Conservation (phyloP, 2,888 invertebrate genomes). For the Trichogramma evanescens region DNA sequence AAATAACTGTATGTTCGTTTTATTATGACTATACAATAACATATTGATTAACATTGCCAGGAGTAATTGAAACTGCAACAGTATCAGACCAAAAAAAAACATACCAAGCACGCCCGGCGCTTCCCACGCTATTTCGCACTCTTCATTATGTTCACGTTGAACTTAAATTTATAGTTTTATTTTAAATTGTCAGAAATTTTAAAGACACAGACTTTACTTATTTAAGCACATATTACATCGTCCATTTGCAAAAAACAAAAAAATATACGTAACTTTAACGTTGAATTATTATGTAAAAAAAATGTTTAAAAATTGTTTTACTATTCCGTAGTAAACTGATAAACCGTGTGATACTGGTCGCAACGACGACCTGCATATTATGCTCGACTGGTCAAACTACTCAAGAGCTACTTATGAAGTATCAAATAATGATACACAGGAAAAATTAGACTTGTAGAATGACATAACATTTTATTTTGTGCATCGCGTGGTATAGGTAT, state of each 20-base stretch:
- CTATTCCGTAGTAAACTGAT: constrained; percentile 10
- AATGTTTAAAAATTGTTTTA: not conserved
- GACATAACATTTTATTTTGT: constrained; percentile 19
- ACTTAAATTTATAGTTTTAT: not conserved
- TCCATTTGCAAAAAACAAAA: constrained; percentile 1
- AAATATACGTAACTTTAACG: constrained; percentile 1
- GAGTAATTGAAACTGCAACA: constrained; percentile 27
- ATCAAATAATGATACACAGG: constrained; percentile 41
- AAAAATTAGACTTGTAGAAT: constrained; percentile 32
- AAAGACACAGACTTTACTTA: constrained; percentile 8
- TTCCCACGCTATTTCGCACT: not conserved
- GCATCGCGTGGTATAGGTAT: constrained; percentile 18
- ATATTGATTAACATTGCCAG: constrained; percentile 33
- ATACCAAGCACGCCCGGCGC: constrained; percentile 4
- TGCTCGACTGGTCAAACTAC: constrained; percentile 35
- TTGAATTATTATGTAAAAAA: constrained; percentile 5
- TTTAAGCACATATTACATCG: constrained; percentile 11
- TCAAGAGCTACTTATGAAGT: constrained; percentile 40
- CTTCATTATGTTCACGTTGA: not conserved
- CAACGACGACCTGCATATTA: constrained; percentile 38
- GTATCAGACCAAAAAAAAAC: constrained; percentile 26
- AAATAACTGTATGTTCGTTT: constrained; percentile 32
- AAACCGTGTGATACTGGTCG: constrained; percentile 37
- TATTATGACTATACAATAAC: constrained; percentile 32
- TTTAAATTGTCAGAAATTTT: not conserved